Evolutionary conservation across 2,888 invertebrate genomes (phyloP).

Genomic region (Andrena praecox): DNA sequence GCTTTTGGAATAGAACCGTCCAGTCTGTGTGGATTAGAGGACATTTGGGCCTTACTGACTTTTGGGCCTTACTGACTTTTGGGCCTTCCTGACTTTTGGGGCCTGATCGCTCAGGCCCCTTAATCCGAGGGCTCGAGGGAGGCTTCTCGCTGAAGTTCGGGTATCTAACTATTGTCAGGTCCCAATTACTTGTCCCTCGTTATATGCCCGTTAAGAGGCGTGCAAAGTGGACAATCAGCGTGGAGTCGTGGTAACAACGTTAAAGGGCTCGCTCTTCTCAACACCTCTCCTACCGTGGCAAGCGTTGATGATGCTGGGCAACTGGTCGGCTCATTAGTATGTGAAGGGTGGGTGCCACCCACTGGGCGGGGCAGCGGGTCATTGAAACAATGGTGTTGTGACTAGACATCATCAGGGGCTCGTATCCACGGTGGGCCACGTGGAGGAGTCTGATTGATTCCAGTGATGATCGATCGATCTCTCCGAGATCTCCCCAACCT

Average conservation of each 20-base stretch:
- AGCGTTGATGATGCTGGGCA: constrained; percentile 74
- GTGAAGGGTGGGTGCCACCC: constrained; percentile 76
- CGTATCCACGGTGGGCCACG: constrained; percentile 51
- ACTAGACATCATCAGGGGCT: constrained; percentile 76
- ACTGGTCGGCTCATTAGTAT: constrained; percentile 76
- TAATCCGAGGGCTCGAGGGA: no score
- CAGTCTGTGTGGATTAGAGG: no score
- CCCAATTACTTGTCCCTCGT: constrained; percentile 18
- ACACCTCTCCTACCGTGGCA: constrained; percentile 69
- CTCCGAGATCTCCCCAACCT: background rate
- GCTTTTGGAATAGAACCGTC: no score
- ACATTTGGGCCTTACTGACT: no score
- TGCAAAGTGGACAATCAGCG: constrained; percentile 3
- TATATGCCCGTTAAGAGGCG: constrained; percentile 19
- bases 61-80: no score
- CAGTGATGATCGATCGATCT: constrained; percentile 74
- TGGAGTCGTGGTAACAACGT: constrained; percentile 16
- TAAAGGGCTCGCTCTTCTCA: constrained; percentile 63
- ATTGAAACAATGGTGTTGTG: constrained; percentile 80
- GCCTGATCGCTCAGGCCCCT: no score
- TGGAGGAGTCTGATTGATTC: constrained; percentile 70
- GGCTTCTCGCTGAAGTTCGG: no score
- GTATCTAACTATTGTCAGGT: no score
- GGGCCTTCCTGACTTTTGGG: no score
- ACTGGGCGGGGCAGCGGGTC: constrained; percentile 77